Evolutionary conservation across 2,113 vertebrate species (phyloP).

Genomic region (Nipponia nippon): DNA sequence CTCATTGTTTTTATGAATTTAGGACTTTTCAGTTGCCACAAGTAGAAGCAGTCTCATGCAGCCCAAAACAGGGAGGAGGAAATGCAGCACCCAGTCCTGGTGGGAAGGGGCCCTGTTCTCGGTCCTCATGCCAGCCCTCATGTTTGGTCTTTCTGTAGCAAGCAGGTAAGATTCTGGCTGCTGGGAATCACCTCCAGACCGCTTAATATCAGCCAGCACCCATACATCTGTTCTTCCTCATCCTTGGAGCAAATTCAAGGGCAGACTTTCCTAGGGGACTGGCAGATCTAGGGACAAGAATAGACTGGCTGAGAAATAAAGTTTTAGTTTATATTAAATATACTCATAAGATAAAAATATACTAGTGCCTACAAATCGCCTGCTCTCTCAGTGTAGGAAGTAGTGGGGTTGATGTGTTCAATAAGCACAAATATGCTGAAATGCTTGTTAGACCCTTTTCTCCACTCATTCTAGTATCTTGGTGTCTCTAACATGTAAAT

Average conservation of each 20-base stretch:
- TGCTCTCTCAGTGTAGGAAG: slow-evolving; percentile 70
- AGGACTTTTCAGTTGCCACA: background rate
- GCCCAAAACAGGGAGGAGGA: background rate
- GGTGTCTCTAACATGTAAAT: slow-evolving; percentile 53
- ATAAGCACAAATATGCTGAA: slow-evolving; percentile 79
- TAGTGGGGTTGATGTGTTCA: slow-evolving; percentile 75
- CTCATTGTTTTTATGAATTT: background rate
- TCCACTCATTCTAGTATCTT: slow-evolving; percentile 43
- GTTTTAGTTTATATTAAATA: slow-evolving; percentile 65
- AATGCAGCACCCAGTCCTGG: background rate
- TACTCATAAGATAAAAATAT: slow-evolving; percentile 71
- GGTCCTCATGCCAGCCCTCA: background rate
- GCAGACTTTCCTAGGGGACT: slow-evolving; percentile 10
- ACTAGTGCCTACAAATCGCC: slow-evolving; percentile 80
- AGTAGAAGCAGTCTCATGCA: background rate
- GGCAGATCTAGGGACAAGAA: slow-evolving; percentile 31
- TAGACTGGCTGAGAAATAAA: slow-evolving; percentile 55
- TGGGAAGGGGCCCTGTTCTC: background rate
- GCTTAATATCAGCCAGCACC: background rate
- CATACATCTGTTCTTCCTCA: background rate
- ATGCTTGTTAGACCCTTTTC: slow-evolving; percentile 55
- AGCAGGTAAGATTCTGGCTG: background rate
- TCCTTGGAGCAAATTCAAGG: slow-evolving; percentile 20
- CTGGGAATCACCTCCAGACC: background rate
- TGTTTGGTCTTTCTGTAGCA: background rate